Base-by-base conservation (phyloP, 2,888 invertebrate genomes). In the Ophion ellenae region DNA sequence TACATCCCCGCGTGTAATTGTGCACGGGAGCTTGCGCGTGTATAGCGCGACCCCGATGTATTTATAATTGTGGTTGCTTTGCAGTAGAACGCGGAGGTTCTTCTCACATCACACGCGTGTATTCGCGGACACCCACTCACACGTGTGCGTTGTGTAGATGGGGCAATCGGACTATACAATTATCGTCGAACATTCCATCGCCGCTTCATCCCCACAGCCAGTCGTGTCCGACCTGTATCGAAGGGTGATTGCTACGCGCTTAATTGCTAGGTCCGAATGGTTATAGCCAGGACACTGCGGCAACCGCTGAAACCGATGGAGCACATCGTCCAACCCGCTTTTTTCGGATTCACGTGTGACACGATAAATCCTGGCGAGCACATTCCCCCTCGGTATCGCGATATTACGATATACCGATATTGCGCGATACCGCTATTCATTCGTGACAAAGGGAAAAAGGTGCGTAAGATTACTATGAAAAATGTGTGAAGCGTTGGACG, bases 191-290 rank as follows among this genome's bases (percentile, higher is more conserved):
- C 86, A 81, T 78, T 79, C 76, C 80, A 53, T 76, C 45, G n/a
- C 61, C 24, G 40, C 53, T 45, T 36, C n/a, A 64, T 24, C 59
- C 59, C 20, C 32, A 36, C 53, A 24, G 20, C 28, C 53, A 32
- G 2, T 28, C 59, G 24, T 61, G 75, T 67, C 61, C 28, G 9
- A 36, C 53, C 75, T 69, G 81, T 81, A 81, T 81, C 81, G 81
- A 81, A 81, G 83, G 86, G 86, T 86, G 86, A 86, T 86, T 86
- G 86, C 80, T 75, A 61, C 78, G 78, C 83, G 86, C 81, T 84
- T 86, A 86, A 86, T 86, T 86, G 86, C 86, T 83, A 86, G 86
- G 81, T 86, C 81, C 83, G 61, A 86, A 81, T 74, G 73, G 78
- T 78, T 74, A 77, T 74, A 74, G 69, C 74, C 70, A 24, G 81